A percentile compares a stretch with the other conserved stretches of the same genome.
Conservation (phyloP, 2,113 vertebrate genomes). For the Macroglossus sobrinus region DNA sequence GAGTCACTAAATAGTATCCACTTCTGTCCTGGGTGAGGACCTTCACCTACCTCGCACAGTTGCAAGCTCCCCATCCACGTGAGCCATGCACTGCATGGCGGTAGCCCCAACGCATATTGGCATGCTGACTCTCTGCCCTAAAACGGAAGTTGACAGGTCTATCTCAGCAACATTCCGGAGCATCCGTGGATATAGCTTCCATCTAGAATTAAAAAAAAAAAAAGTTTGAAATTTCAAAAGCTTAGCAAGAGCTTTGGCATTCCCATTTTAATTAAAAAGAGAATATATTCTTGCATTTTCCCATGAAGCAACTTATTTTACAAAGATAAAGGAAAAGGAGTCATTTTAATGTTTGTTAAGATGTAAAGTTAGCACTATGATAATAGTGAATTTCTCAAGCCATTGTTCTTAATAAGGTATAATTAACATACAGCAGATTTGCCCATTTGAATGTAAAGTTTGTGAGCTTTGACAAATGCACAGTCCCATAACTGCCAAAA, state of each 20-base stretch:
- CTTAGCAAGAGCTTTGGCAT: not conserved
- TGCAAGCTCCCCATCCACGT: slow-evolving; percentile 90
- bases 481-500: not conserved
- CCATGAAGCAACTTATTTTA: not conserved
- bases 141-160: slow-evolving; percentile 86
- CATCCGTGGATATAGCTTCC: slow-evolving; percentile 90
- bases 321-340: not conserved
- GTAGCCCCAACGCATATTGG: slow-evolving; percentile 91
- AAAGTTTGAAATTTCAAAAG: not conserved
- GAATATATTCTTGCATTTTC: not conserved
- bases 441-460: not conserved
- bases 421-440: not conserved
- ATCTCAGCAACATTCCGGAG: slow-evolving; percentile 89
- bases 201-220: slow-evolving; percentile 78
- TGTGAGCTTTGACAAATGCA: not conserved
- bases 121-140: slow-evolving; percentile 91
- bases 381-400: not conserved
- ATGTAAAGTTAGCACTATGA: not conserved
- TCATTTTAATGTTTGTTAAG: not conserved
- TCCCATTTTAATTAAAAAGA: not conserved
- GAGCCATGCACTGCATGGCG: slow-evolving; percentile 96
- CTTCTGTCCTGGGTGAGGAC: not conserved
- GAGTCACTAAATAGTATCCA: accelerated
- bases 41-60: slow-evolving; percentile 88
- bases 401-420: not conserved